phyloP scores from a whole-genome alignment of 2,797 vertebrate genomes.

The Margarornis squamiger region DNA sequence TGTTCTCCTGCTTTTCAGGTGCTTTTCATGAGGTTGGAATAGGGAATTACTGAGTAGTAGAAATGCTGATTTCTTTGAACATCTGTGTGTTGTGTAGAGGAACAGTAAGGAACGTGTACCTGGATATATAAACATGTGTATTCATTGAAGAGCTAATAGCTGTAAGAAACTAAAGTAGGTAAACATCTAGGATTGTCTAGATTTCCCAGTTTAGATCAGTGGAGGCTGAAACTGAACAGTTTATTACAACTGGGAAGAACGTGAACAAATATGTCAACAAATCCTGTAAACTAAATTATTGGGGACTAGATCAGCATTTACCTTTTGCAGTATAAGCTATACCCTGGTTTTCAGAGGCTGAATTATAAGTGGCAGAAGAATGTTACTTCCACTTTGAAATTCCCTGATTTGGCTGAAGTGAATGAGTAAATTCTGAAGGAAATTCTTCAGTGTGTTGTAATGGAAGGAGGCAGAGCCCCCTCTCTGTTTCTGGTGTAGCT shows the following conservation, averaged over 20 bases:
- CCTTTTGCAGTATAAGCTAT: neutral
- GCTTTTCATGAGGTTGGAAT: neutral
- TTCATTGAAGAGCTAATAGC: neutral
- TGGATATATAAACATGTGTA: rapidly evolving
- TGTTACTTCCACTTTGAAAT: neutral
- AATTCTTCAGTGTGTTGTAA: neutral
- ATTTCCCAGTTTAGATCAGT: neutral
- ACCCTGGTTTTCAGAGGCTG: neutral
- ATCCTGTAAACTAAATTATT: neutral
- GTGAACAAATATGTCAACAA: neutral
- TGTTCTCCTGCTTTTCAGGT: neutral
- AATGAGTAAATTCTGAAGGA: neutral
- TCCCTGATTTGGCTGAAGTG: neutral
- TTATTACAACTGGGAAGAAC: neutral
- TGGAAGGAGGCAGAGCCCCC: neutral
- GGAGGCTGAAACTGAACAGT: neutral
- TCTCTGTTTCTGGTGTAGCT: neutral
- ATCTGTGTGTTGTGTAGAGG: neutral
- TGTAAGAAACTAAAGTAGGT: neutral
- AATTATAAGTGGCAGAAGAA: neutral
- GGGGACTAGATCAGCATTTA: neutral
- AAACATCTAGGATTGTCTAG: neutral
- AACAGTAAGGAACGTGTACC: neutral
- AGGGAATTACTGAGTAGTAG: neutral
- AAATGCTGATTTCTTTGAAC: neutral